Percentiles rank a stretch among this genome's conserved stretches.
Evolutionary conservation across 2,888 invertebrate genomes (phyloP).

Genomic region (Calliphora vomitoria): DNA sequence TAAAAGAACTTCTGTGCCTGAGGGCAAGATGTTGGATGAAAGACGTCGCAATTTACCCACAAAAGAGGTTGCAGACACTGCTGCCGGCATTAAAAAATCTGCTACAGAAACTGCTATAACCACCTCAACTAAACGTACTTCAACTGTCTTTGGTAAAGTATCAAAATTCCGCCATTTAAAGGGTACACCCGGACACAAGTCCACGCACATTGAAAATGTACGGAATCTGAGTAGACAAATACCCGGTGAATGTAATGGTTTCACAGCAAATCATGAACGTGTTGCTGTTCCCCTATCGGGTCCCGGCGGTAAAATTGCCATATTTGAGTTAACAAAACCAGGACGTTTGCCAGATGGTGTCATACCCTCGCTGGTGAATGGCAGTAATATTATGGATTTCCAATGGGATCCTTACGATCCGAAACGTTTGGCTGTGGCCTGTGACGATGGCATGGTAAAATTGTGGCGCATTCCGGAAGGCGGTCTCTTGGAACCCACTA

Average conservation of each 20-base stretch:
- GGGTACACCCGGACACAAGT: constrained; percentile 95
- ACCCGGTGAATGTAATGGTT: constrained; percentile 97
- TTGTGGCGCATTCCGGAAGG: constrained; percentile 92
- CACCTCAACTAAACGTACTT: constrained; percentile 92
- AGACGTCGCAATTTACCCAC: constrained; percentile 78
- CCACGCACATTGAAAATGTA: constrained; percentile 95
- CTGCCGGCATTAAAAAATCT: constrained; percentile 83
- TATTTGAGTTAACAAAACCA: constrained; percentile 92
- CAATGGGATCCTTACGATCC: constrained; percentile 97
- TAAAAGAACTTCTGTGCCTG: constrained; percentile 83
- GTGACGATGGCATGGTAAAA: constrained; percentile 94
- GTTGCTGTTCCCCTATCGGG: constrained; percentile 96
- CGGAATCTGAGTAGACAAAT: constrained; percentile 95
- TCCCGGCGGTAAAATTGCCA: constrained; percentile 94
- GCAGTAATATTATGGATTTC: constrained; percentile 95
- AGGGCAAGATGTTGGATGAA: constrained; percentile 82
- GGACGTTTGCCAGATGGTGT: constrained; percentile 92
- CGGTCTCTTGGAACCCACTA: constrained; percentile 91
- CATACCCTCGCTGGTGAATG: constrained; percentile 94
- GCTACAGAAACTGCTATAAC: constrained; percentile 84
- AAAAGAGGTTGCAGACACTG: constrained; percentile 78
- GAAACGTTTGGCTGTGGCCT: constrained; percentile 92
- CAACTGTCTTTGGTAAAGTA: constrained; percentile 94
- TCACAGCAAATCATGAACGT: constrained; percentile 94
- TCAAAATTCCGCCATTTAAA: constrained; percentile 97